Base-by-base conservation (phyloP, 2,797 vertebrate genomes). In the Chromis chromis region DNA sequence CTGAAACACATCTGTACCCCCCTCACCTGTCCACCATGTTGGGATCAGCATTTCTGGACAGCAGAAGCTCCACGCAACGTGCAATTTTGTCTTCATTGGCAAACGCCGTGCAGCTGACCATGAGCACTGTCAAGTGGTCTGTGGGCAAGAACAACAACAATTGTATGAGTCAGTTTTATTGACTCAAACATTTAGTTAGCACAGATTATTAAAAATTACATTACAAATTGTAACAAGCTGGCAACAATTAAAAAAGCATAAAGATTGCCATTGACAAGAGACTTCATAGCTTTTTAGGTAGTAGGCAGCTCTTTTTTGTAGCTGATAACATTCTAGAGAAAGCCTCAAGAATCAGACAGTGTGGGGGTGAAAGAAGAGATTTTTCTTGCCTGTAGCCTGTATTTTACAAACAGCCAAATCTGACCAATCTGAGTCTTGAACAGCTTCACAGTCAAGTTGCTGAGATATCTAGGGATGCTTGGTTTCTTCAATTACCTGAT, bases 11-110 rank as follows among this genome's bases (percentile, higher is more conserved):
- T 80, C 62, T 76, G 50, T 28, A 54, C 11, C 28, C 4, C 16
- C 42, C 49, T 94, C 94, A 99, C 98, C 95, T 96, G 95, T 95
- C 96, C 79, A 86, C 67, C 73, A 92, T 31, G 87, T 97, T 98
- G 86, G 96, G 96, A 82, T 98, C 95, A 62, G 95, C 96, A 56
- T 96, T 97, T 89, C 97, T 96, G 83, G 96, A 96, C 0, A 99
- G 94, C 27, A 99, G 95, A n/a, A 99, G 91, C 64, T 96, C 96
- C 57, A 97, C 93, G 86, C 97, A 96, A 85, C 91, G 95, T 79
- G 93, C 79, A 33, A 97, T 94, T 64, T 92, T 93, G 56, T 97
- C 96, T 78, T 99, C 97, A 22, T 91, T 85, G 67, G 91, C 93
- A 74, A 72, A 85, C 0, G 97, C 96, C 14, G 91, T 91, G 87